Evolutionary conservation across 2,797 vertebrate genomes (phyloP).

Genomic region (Botia kubotai): DNA sequence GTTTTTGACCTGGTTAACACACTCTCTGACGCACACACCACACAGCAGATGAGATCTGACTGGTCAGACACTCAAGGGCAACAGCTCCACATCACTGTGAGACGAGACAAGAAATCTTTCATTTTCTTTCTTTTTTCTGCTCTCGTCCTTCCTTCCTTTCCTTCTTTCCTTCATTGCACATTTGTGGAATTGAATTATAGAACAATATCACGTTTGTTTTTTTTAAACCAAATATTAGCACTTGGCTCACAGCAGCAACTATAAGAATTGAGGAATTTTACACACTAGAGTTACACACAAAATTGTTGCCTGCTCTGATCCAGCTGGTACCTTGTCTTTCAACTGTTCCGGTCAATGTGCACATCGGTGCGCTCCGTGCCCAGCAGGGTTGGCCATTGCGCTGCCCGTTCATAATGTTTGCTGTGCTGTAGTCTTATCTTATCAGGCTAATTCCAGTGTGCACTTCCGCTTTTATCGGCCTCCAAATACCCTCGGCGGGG

Average conservation of each 20-base stretch:
- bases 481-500: conserved; percentile 64
- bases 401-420: conserved; percentile 66
- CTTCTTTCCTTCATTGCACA: too few relatives aligned
- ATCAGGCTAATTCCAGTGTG: conserved; percentile 68
- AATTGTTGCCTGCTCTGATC: background rate
- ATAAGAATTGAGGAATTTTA: background rate
- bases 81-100: conserved; percentile 47
- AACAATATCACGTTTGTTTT: too few relatives aligned
- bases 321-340: background rate
- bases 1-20: conserved; percentile 46
- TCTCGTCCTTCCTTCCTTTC: conserved; percentile 28
- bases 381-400: conserved; percentile 52
- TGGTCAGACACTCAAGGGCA: conserved; percentile 50
- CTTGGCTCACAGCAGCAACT: background rate
- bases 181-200: too few relatives aligned
- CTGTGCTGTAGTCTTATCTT: conserved; percentile 67
- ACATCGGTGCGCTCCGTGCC: conserved; percentile 30
- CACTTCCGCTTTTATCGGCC: conserved; percentile 66
- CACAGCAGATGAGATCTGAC: conserved; percentile 63
- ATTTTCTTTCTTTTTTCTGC: conserved; percentile 17
- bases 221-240: background rate
- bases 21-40: conserved; percentile 58
- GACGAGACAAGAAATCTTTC: background rate
- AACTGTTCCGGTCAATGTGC: background rate
- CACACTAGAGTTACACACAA: background rate